Percentiles rank a stretch among this genome's conserved stretches.
phyloP scores from a whole-genome alignment of 2,888 invertebrate species.

The Eledona agricola region DNA sequence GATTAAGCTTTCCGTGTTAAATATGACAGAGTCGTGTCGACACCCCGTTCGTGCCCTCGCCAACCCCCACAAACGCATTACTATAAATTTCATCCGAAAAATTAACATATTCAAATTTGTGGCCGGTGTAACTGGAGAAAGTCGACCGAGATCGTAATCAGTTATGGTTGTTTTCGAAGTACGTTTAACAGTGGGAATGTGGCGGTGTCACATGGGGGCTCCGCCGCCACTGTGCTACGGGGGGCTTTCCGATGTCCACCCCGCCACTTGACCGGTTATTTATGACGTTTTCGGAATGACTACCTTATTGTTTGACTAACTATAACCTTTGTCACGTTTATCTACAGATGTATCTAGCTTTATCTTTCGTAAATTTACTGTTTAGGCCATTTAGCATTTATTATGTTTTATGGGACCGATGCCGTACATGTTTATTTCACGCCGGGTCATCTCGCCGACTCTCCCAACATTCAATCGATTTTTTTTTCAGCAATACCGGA shows the following conservation, averaged over 20 bases:
- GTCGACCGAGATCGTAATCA: conserved; percentile 55
- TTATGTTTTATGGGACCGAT: conserved; percentile 47
- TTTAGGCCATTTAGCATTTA: conserved; percentile 60
- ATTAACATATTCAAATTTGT: conserved; percentile 59
- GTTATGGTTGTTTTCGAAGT: conserved; percentile 55
- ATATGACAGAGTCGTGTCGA: conserved; percentile 59
- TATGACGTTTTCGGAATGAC: conserved; percentile 60
- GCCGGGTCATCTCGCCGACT: no score
- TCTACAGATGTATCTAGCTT: conserved; percentile 62
- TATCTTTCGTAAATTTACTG: conserved; percentile 63
- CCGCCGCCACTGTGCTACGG: conserved; percentile 47
- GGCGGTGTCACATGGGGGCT: conserved; percentile 47
- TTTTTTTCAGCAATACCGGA: no score
- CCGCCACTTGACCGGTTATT: conserved; percentile 60
- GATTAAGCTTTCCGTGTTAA: conserved; percentile 50
- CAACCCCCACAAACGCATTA: conserved; percentile 56
- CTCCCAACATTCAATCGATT: no score
- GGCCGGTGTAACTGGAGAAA: conserved; percentile 53
- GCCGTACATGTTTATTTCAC: conserved; percentile 47
- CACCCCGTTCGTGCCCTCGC: conserved; percentile 60
- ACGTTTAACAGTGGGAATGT: conserved; percentile 40
- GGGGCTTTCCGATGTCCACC: conserved; percentile 53
- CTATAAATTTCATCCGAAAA: conserved; percentile 56
- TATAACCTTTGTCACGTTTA: conserved; percentile 63
- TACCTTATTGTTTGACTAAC: conserved; percentile 63